Evolutionary conservation across 2,113 vertebrate species (phyloP), one percentile per base, ranked within the genome.

Genomic region (Sinocyclocheilus anophthalmus): DNA sequence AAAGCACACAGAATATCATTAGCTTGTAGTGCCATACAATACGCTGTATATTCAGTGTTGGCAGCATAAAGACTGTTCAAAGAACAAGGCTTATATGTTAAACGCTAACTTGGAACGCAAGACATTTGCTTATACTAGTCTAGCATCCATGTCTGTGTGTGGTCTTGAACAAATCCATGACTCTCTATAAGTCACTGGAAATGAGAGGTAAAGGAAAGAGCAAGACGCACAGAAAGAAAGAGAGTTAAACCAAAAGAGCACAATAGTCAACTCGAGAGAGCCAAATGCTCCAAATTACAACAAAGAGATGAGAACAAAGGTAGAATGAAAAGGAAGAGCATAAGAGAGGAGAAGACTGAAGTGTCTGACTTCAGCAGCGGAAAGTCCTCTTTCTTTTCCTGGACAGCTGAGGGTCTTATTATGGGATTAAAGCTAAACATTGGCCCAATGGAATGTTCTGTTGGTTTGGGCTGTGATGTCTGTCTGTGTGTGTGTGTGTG

Each of bases 321-420:
- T 89, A 79, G 86, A 89, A 85, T 79, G n/a, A 81, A 90, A 78
- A 82, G 57, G 75, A 76, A 75, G n/a, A 42, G 80, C 8, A 16
- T 22, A 50, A 70, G 33, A 70, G 48, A 65, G 85, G 87, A 82
- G 84, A 85, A 81, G 61, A 84, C 81, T 88, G 92, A 90, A 93
- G 91, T 90, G 92, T 92, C 90, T 90, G 88, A 92, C 92, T 94
- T 93, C 91, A 94, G 91, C 92, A 92, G 92, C 91, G 91, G 90
- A 94, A 94, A 93, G 93, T 91, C 93, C 75, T 94, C 92, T 93
- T 93, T 95, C 92, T 94, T 94, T 94, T 91, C 88, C 87, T 89
- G 91, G 94, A 94, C 95, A 95, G 95, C 94, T 95, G 95, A 96
- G 94, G 92, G 91, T 95, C 93, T 94, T 95, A 95, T 95, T 95